Base-by-base conservation (phyloP, 2,113 vertebrate genomes). In the Vireo altiloquus region DNA sequence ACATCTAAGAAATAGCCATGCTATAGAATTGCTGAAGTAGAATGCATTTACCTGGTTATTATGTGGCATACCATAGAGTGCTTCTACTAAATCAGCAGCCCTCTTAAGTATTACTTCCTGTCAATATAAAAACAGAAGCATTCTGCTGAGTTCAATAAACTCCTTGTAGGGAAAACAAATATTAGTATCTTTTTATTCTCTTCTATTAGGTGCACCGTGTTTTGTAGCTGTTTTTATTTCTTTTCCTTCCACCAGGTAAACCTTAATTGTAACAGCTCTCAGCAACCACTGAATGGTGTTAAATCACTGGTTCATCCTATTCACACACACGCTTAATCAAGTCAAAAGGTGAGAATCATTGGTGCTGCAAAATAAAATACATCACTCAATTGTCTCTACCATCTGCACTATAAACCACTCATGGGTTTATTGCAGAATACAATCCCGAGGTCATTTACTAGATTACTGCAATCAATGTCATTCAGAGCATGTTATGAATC, bases 91-190 rank as follows among this genome's bases (percentile, higher is more conserved):
- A 95, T 99, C 99, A 5, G 99, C 99, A 23, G 99, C 99, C 92
- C 99, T 97, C 97, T 99, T 99, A 81, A 99, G 98, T 96, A 99
- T 99, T 53, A 99, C 99, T 97, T 99, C 99, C 99, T 99, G 97
- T 95, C 91, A 84, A 97, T 94, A 97, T 54, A 96, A 97, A 97
- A 97, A 93, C 64, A 97, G 79, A 97, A 42, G 47, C 49, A 83
- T 53, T 71, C 59, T 75, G 88, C 74, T 95, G 54, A 96, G 93
- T 86, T 92, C 92, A 97, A 90, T 84, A 94, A 91, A 91, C 11
- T 75, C 56, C 61, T 95, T 65, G 39, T 77, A 70, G 82, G 40
- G 42, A 93, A 92, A 94, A 63, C 86, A 94, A 64, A 56, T 68
- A 66, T 83, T 88, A 54, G 76, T 89, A 87, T 77, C 74, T 84